Evolutionary conservation across 2,113 vertebrate species (phyloP), one percentile per base, ranked within the genome.

Genomic region (Recurvirostra avosetta): DNA sequence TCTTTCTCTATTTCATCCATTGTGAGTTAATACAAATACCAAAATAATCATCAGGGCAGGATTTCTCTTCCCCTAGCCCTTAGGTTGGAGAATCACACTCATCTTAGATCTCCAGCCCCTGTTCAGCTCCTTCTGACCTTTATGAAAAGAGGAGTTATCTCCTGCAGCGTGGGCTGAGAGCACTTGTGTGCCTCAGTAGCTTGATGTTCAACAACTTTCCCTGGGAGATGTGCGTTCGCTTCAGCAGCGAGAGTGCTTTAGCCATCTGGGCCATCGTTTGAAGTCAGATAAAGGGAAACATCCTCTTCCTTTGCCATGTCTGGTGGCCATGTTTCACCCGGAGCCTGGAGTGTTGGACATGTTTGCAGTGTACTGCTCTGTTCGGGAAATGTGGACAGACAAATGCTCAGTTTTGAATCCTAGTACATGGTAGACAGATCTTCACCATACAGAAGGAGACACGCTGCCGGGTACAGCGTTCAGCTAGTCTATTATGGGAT

Each of bases 171-270:
- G 36, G 25, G 29, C 36, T 58, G 65, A 29, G 22, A 70, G 32
- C 49, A 62, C 18, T 12, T 7, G 5, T 43, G 30, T 52, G 38
- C 6, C 5, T 81, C 50, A 45, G 56, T 8, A 58, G 15, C 21
- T 16, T 59, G 58, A n/a, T 15, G 30, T 40, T 65, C 43, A 65
- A 25, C 43, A 58, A 2, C 38, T 45, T 52, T 13, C 72, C 34
- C 34, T 56, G 5, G 0, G 5, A n/a, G 32, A 22, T 32, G 14
- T 13, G 11, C 1, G 2, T 32, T 50, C 22, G 22, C 9, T 1
- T 36, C 32, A 30, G 32, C 36, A 32, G 10, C 29, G 23, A 17
- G 70, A 50, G 41, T 2, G 11, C 32, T 20, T 75, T 62, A 62
- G 21, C 75, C 55, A 55, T 23, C 17, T 32, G 38, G 70, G 53